Conservation (phyloP, 2,113 vertebrate species). For the Tachysurus fulvidraco region DNA sequence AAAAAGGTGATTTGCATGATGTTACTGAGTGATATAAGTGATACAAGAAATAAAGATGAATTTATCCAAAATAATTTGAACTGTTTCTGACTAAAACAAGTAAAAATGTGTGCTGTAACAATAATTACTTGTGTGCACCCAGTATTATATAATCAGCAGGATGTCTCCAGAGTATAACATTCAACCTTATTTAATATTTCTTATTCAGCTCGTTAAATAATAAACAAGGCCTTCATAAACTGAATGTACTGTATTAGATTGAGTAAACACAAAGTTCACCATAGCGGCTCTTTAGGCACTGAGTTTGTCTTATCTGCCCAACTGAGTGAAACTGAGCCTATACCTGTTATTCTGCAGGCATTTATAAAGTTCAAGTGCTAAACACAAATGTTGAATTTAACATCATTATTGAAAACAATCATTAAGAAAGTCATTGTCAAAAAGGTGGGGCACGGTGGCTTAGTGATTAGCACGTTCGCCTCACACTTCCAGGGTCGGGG, state of each 20-base stretch:
- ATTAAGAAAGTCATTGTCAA: background rate
- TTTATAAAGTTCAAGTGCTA: background rate
- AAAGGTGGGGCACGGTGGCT: no score
- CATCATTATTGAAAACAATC: background rate
- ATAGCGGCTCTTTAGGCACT: background rate
- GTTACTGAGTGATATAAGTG: background rate
- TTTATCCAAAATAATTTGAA: slow-evolving; percentile 13
- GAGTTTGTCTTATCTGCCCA: background rate
- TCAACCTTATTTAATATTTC: background rate
- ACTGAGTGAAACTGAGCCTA: background rate
- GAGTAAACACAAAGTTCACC: background rate
- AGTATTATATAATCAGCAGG: background rate
- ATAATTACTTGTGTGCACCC: background rate
- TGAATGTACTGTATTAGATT: background rate
- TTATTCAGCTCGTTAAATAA: background rate
- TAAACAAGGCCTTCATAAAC: background rate
- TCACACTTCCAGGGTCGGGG: no score
- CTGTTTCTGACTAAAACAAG: slow-evolving; percentile 22
- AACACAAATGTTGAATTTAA: background rate
- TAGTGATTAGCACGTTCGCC: no score
- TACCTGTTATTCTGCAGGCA: background rate
- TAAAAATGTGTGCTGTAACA: slow-evolving; percentile 18
- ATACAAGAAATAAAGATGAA: slow-evolving; percentile 22
- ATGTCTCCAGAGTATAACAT: background rate
- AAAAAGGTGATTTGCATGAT: slow-evolving; percentile 12